Evolutionary conservation across 2,797 vertebrate species (phyloP).

Genomic region (Chelidonichthys spinosus): DNA sequence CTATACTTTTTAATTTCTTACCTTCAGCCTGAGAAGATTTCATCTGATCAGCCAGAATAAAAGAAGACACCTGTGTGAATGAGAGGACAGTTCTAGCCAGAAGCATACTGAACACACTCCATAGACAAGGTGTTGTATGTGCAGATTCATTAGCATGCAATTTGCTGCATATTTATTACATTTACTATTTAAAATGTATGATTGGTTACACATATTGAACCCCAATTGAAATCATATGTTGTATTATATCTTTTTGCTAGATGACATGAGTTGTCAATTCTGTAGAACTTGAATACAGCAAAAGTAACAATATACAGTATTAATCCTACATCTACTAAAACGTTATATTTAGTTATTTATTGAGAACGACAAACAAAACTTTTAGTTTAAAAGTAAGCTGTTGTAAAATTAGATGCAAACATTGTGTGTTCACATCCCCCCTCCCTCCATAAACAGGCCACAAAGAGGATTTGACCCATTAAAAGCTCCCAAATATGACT

Average conservation of each 20-base stretch:
- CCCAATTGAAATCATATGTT: too few relatives aligned
- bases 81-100: not conserved
- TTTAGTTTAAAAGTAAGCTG: not conserved
- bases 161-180: not conserved
- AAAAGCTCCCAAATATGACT: not conserved
- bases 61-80: not conserved
- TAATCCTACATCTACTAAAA: too few relatives aligned
- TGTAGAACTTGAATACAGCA: too few relatives aligned
- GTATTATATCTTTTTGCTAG: not conserved
- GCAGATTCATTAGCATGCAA: not conserved
- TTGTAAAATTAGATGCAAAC: not conserved
- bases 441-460: not conserved
- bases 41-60: not conserved
- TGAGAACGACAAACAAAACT: too few relatives aligned
- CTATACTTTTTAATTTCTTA: not conserved
- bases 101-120: not conserved
- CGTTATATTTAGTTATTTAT: too few relatives aligned
- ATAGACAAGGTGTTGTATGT: not conserved
- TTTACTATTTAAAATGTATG: not conserved
- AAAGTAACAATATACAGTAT: too few relatives aligned
- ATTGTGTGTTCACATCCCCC: not conserved
- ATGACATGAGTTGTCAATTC: too few relatives aligned
- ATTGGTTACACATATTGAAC: too few relatives aligned
- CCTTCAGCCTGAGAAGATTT: not conserved
- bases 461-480: not conserved